Base-by-base conservation (phyloP, 1,140 invertebrate genomes). In the Drosophila auraria region DNA sequence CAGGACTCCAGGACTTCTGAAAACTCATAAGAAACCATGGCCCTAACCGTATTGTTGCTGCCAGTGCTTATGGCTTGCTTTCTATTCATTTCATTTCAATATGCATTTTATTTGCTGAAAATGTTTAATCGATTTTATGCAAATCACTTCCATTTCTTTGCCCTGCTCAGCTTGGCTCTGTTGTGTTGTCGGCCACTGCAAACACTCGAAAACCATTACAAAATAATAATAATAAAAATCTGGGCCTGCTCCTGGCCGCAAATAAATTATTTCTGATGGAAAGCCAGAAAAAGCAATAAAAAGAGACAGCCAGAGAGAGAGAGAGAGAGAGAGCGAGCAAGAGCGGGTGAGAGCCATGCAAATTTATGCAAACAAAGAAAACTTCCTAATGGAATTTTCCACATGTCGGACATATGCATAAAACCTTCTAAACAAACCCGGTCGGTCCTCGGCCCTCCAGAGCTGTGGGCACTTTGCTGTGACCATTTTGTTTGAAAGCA, bases 321-420 rank as follows among this genome's bases (percentile, higher is more conserved):
- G 12, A 3, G 30, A 15, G 11, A 15, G n/a, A 0, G 38, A n/a
- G 9, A 11, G 20, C 7, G 40, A n/a, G 25, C 8, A 12, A 11
- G 40, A n/a, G 25, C 8, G 15, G 20, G 17, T 15, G 42, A 50
- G 54, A 59, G 73, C 64, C 73, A 87, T 87, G 84, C 84, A 87
- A 87, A 87, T 87, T 84, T 87, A 87, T 87, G 84, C 84, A 87
- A 87, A 87, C 84, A 87, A 84, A 89, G 86, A 84, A 84, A 87
- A 87, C 84, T 87, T 87, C 81, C 81, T 87, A 87, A 87, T 87
- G 84, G 84, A 87, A 89, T 89, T 87, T 87, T 87, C 82, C 86
- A 84, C 84, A 87, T 87, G 84, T 84, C 86, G 73, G 73, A 87
- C 84, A 87, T 87, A 87, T 87, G 84, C 84, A 90, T 89, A 89